Conservation (phyloP, 2,113 vertebrate genomes). For the Petrocephalus microphthalmus region DNA sequence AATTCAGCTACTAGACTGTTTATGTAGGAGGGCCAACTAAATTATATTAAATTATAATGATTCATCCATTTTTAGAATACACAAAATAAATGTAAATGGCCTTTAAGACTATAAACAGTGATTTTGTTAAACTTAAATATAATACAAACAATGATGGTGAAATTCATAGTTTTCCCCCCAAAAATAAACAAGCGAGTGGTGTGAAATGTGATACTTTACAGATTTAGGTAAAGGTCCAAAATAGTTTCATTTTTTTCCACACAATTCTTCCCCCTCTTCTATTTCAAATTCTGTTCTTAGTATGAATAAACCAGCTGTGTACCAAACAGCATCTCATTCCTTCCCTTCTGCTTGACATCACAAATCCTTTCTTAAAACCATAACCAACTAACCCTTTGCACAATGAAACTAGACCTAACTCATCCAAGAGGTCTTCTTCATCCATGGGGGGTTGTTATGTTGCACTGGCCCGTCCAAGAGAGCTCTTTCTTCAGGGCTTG, state of each 20-base stretch:
- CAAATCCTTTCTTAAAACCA: background rate
- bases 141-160: constrained; percentile 12
- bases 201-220: background rate
- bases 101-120: background rate
- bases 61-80: background rate
- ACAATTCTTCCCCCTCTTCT: background rate
- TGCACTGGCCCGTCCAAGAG: background rate
- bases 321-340: background rate
- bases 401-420: background rate
- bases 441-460: background rate
- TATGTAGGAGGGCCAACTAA: constrained; percentile 10
- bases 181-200: background rate
- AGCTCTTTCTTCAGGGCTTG: background rate
- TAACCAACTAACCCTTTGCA: background rate
- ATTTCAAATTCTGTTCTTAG: background rate
- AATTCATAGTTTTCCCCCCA: background rate
- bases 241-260: background rate
- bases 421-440: background rate
- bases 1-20: constrained; percentile 34
- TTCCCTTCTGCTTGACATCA: background rate
- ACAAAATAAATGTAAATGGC: background rate
- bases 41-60: constrained; percentile 15
- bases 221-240: background rate
- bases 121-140: constrained; percentile 16
- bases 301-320: background rate